These are phyloP conservation scores for Eurytoma californica DNA, from an alignment of 2,888 invertebrate genomes.

Conservation along the genomic window DNA sequence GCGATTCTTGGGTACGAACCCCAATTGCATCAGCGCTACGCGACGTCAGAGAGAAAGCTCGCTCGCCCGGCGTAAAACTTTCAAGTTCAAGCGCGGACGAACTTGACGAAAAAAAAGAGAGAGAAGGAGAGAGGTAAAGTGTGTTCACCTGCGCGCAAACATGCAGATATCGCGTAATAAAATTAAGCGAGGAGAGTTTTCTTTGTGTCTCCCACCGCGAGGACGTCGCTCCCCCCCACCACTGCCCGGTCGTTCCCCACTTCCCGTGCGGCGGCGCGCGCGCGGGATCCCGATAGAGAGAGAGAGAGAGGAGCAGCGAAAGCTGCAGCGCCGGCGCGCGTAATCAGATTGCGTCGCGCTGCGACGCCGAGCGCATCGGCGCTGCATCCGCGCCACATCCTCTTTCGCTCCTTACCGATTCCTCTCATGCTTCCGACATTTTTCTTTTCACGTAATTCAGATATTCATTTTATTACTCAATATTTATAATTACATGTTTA, in stretches of 20 bases:
- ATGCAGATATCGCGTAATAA: slow-evolving; percentile 46
- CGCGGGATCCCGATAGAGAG: slow-evolving; percentile 30
- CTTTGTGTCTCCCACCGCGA: slow-evolving; percentile 41
- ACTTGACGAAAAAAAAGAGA: slow-evolving; percentile 11
- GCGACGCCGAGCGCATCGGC: slow-evolving; percentile 58
- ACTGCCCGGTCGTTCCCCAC: slow-evolving; percentile 45
- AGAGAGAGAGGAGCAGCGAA: slow-evolving; percentile 29
- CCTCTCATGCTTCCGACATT: no score
- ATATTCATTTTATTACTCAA: no score
- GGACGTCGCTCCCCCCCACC: slow-evolving; percentile 6
- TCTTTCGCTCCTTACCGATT: neutral
- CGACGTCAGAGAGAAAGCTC: neutral
- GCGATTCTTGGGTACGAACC: neutral
- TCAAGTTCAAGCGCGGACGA: slow-evolving; percentile 40
- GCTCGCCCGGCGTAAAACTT: neutral
- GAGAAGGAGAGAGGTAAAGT: neutral
- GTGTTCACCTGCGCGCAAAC: slow-evolving; percentile 31
- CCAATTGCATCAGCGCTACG: neutral
- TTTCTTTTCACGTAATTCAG: no score
- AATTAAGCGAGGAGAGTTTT: slow-evolving; percentile 48
- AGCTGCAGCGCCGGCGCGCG: slow-evolving; percentile 45
- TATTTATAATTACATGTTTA: no score
- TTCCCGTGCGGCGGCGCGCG: slow-evolving; percentile 20
- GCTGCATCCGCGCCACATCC: neutral
- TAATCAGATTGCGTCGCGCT: slow-evolving; percentile 67